Conservation (phyloP, 2,113 vertebrate species). For the Varanus komodoensis region DNA sequence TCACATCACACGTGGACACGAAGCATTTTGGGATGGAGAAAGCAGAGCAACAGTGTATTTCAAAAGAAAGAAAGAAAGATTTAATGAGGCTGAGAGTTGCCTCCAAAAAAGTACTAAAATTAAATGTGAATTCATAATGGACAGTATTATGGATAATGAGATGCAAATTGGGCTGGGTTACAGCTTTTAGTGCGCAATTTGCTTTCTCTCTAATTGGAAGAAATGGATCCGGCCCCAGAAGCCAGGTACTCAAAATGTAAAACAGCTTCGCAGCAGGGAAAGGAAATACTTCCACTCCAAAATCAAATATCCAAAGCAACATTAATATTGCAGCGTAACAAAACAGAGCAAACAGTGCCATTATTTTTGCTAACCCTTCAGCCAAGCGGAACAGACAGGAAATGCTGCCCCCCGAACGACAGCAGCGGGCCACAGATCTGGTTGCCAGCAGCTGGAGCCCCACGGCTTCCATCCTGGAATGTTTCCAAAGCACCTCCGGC, state of each 20-base stretch:
- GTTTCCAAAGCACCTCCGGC: neutral
- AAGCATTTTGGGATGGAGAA: neutral
- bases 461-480: neutral
- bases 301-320: slow-evolving; percentile 6
- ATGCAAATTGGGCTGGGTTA: slow-evolving; percentile 64
- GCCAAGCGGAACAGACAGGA: neutral
- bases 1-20: neutral
- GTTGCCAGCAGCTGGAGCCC: no score
- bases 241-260: slow-evolving; percentile 23
- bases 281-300: slow-evolving; percentile 16
- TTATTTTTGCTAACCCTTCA: neutral
- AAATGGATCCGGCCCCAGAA: slow-evolving; percentile 62
- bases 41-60: slow-evolving; percentile 55
- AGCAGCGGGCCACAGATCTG: fast-evolving
- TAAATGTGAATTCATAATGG: slow-evolving; percentile 63
- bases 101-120: slow-evolving; percentile 65
- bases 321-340: neutral
- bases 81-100: slow-evolving; percentile 64
- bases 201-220: slow-evolving; percentile 59
- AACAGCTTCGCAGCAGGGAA: slow-evolving; percentile 20
- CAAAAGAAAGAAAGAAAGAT: slow-evolving; percentile 51
- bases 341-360: neutral
- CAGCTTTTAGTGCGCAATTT: slow-evolving; percentile 45
- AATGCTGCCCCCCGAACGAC: neutral
- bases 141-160: slow-evolving; percentile 66